Evolutionary conservation across 2,888 invertebrate species (phyloP), one percentile per base, ranked within the genome.

Genomic region (Drosophila stalkeri): DNA sequence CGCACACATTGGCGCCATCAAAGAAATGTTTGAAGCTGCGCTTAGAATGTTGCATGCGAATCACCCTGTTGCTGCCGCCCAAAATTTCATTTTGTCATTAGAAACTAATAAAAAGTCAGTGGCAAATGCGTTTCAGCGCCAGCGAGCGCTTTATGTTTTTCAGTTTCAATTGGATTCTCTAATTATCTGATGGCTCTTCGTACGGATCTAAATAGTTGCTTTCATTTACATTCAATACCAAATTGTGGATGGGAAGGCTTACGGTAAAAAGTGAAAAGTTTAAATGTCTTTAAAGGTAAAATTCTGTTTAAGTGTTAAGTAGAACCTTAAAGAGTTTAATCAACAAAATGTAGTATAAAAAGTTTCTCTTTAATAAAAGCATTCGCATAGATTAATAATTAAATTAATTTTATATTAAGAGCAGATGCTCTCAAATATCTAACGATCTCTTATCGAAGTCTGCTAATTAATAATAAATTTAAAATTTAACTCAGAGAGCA

Each of bases 61-160:
- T 18, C 63, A 63, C 52, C 62, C 67, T 41, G 74, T 57, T 59
- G 49, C 46, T 61, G 59, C 60, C 56, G 63, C 61, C 52, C 64
- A 44, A 72, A 82, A 87, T 83, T 81, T 60, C 83, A 86, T 86
- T 88, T 83, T 80, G 80, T 74, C 83, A 85, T 87, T 88, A 83
- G 86, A 86, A 85, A 81, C 88, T 65, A 71, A 83, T 83, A 83
- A 88, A 88, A 83, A 71, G 60, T 11, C 66, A 49, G 46, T 8
- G 47, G 31, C 35, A 49, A 68, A 55, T 59, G 46, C 39, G 20
- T 37, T 44, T 33, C 18, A n/a, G 44, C 49, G 16, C 14, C 33
- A 52, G 35, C 41, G 27, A 12, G 16, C 5, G 16, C 5, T 59
- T 54, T 67, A 47, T 35, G 31, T 33, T 18, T 18, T 9, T 23